Evolutionary conservation across 2,113 vertebrate species (phyloP), one percentile per base, ranked within the genome.

Genomic region (Cephalophus harveyi): DNA sequence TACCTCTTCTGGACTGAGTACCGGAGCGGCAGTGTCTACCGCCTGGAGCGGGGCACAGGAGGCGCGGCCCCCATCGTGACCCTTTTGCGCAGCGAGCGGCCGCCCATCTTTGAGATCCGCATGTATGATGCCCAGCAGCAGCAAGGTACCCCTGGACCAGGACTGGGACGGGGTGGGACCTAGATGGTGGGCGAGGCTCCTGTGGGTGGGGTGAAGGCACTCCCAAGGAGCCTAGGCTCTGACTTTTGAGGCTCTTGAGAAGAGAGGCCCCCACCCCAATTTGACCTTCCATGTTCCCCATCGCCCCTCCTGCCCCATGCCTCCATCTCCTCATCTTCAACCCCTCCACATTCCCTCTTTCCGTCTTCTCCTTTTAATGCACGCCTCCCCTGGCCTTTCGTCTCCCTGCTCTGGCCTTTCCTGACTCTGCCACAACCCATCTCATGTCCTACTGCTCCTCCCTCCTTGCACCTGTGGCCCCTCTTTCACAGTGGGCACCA

Each of bases 1-100:
- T 99, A 99, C 95, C 99, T 99, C 12, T 99, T 99, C 98, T 99
- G 99, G 99, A 99, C 99, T 0, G 99, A 99, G 97, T 99, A 99
- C 97, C 99, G 99, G 17, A 99, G 99, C 0, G 99, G 99, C 86
- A 99, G 99, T 98, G 99, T 99, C 97, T 99, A 99, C 98, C 99
- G 99, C 67, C 98, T 99, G 91, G 99, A 99, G 95, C 99, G 99
- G 98, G 60, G 50, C 48, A 6, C 48, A 13, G 97, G 57, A 13
- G 96, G 98, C 0, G 5, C 95, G 0, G 98, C 99, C 25, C 99
- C 99, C 95, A 99, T 98, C 0, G 99, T 99, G 83, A 99, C 99
- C 2, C 99, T 99, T 46, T 99, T 99, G 36, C 99, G 99, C 50
- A 99, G 99, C 0, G 99, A 99, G 98, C 99, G 99, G 82, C 99